These are phyloP conservation scores for Erinaceus europaeus DNA, from an alignment of 2,113 vertebrate species.

Conservation along the genomic window DNA sequence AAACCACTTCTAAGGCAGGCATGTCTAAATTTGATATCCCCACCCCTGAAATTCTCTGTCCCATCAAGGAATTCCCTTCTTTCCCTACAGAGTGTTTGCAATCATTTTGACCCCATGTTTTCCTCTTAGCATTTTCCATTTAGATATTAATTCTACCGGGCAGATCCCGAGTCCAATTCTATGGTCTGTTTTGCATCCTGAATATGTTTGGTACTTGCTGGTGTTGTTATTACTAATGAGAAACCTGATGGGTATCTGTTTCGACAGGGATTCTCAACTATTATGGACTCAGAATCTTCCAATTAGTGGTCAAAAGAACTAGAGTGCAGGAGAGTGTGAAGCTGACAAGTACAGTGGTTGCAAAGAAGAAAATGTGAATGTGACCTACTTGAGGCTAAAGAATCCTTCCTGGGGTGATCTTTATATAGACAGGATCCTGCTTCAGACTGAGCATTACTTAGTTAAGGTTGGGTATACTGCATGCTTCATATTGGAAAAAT, in stretches of 20 bases:
- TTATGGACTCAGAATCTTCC: not conserved
- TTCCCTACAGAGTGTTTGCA: not conserved
- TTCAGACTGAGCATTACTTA: not conserved
- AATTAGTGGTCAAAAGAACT: conserved; percentile 10
- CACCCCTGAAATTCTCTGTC: not conserved
- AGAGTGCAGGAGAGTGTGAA: not conserved
- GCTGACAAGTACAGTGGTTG: not conserved
- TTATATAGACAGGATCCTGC: not conserved
- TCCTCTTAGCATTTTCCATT: conserved; percentile 18
- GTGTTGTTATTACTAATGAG: not conserved
- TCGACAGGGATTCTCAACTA: conserved; percentile 13
- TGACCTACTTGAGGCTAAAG: not conserved
- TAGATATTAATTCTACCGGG: conserved; percentile 15
- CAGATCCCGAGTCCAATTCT: not conserved
- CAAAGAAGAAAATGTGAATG: not conserved
- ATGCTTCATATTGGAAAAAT: not conserved
- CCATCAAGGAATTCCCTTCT: not conserved
- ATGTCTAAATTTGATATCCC: not conserved
- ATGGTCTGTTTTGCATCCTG: conserved; percentile 7
- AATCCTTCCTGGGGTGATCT: not conserved
- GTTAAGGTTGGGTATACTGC: not conserved
- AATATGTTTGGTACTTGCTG: not conserved
- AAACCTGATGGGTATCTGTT: not conserved
- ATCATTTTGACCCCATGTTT: conserved; percentile 1
- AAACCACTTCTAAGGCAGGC: not conserved